Conservation (phyloP, 2,888 invertebrate genomes). For the Harmothoe impar region DNA sequence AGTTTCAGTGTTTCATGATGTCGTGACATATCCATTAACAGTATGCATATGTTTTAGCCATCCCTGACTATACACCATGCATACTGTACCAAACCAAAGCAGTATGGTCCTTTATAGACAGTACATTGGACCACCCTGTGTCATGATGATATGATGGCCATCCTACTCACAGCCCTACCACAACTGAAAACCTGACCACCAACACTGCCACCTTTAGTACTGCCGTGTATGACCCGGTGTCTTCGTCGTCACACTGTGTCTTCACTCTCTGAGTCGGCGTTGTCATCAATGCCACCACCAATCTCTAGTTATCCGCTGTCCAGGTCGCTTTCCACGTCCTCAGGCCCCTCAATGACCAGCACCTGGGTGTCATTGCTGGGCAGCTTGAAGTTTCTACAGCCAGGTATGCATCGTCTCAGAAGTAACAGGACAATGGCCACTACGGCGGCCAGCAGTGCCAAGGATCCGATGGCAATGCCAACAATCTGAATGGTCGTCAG, state of each 20-base stretch:
- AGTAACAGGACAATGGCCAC: constrained; percentile 59
- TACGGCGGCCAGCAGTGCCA: constrained; percentile 60
- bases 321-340: constrained; percentile 61
- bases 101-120: too few relatives aligned
- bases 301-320: constrained; percentile 65
- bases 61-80: too few relatives aligned
- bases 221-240: too few relatives aligned
- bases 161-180: not conserved
- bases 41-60: too few relatives aligned
- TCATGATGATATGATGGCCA: not conserved
- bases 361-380: constrained; percentile 62
- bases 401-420: constrained; percentile 52
- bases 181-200: not conserved
- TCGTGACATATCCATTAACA: not conserved
- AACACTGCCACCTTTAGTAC: too few relatives aligned
- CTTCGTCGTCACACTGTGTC: constrained; percentile 37
- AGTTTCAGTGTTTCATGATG: not conserved
- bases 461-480: constrained; percentile 62
- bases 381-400: constrained; percentile 62
- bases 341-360: constrained; percentile 63
- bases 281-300: constrained; percentile 60
- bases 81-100: too few relatives aligned
- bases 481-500: constrained; percentile 63
- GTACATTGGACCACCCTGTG: not conserved
- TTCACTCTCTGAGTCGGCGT: constrained; percentile 59